Evolutionary conservation across 1,140 invertebrate species (phyloP), one percentile per base, ranked within the genome.

Genomic region (Drosophila lowei): DNA sequence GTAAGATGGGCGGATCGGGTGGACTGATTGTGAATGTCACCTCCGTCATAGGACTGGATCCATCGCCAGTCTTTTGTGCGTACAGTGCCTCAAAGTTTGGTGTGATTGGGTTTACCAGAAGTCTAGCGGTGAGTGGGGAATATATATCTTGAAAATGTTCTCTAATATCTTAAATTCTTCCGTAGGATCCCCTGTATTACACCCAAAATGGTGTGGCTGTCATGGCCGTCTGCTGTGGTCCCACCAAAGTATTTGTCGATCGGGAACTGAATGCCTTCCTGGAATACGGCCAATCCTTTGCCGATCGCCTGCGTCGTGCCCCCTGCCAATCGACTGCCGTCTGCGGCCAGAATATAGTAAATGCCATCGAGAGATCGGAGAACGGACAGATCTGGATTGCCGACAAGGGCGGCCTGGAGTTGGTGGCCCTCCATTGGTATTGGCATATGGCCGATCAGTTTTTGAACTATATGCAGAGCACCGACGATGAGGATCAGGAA

Each of bases 1-100:
- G 91, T 62, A 91, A 94, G 48, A 93, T 93, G 66, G 91, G 92
- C 6, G 94, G 94, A 0, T 90, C 91, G 13, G 94, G 95, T 38
- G 94, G 94, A 7, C 92, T 94, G 3, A 93, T 95, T 47, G 92
- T 95, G 2, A 95, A 95, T 70, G 81, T 95, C 3, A 92, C 93
- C 8, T 95, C 94, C 0, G 93, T 94, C 41, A 90, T 93, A 58
- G 94, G 94, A 23, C 88, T 94, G 57, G 77, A 91, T 41, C 90
- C 90, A 1, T 72, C 84, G 3, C 84, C 84, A 8, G 80, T 89
- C 1, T 76, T 90, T 18, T 93, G 93, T 9, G 85, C 92, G 2
- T 93, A 93, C 64, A 79, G 75, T 44, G 92, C 91, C n/a, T 91
- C 92, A 0, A 94, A 93, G 54, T 92, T 92, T 64, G 92, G 91